Evolutionary conservation across 2,113 vertebrate species (phyloP).

Genomic region (Empidonax alnorum): DNA sequence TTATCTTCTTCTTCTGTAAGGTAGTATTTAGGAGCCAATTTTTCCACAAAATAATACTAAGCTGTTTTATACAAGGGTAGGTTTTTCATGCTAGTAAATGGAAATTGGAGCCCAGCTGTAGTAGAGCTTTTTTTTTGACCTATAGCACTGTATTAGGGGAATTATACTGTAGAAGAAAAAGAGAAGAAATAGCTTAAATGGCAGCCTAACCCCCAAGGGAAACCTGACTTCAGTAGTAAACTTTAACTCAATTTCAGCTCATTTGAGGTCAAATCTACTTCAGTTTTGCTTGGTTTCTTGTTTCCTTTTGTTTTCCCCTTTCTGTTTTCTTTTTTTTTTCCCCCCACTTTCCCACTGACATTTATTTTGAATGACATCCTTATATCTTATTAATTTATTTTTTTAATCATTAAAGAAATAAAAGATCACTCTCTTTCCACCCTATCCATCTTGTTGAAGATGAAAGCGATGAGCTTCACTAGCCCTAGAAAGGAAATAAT

Average conservation of each 20-base stretch:
- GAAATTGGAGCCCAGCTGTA: background rate
- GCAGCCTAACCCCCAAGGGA: conserved; percentile 27
- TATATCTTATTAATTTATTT: background rate
- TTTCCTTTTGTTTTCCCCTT: background rate
- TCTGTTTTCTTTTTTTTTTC: background rate
- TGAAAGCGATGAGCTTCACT: background rate
- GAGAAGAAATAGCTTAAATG: conserved; percentile 17
- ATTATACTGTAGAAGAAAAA: conserved; percentile 27
- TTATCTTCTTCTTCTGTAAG: background rate
- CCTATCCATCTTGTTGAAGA: conserved; percentile 14
- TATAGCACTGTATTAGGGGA: conserved; percentile 29
- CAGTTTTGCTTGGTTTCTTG: background rate
- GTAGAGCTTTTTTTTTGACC: conserved; percentile 15
- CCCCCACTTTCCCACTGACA: background rate
- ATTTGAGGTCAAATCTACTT: conserved; percentile 42
- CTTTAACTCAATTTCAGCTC: conserved; percentile 37
- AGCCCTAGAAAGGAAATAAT: background rate
- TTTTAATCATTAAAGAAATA: background rate
- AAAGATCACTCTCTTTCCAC: background rate
- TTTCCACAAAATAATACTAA: background rate
- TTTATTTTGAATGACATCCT: conserved; percentile 12
- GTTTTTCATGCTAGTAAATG: background rate
- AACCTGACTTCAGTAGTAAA: conserved; percentile 22
- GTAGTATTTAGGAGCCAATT: background rate
- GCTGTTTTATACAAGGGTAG: background rate